Percentiles rank a stretch among this genome's conserved stretches.
These are phyloP conservation scores for Phainopepla nitens DNA, from an alignment of 2,113 vertebrate genomes.

Conservation along the genomic window DNA sequence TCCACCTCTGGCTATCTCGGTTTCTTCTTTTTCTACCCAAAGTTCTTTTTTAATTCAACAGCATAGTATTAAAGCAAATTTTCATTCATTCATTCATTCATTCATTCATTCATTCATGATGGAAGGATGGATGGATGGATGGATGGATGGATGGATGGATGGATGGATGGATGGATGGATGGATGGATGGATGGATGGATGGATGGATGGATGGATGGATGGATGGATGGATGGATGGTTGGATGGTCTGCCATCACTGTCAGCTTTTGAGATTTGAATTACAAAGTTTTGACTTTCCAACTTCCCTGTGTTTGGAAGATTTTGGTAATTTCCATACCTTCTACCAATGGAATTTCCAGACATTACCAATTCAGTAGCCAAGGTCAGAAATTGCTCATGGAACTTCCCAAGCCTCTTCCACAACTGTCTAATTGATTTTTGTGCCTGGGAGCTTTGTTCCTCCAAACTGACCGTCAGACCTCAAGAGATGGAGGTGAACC, in stretches of 20 bases:
- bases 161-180: neutral
- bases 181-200: neutral
- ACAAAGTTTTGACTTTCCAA: neutral
- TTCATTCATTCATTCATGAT: too few species aligned
- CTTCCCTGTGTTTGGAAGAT: neutral
- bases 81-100: neutral
- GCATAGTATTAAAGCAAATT: neutral
- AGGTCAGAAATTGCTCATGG: neutral
- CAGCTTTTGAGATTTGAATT: neutral
- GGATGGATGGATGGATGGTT: neutral
- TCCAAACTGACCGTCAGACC: neutral
- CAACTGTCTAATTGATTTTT: neutral
- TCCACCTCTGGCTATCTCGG: neutral
- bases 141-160: neutral
- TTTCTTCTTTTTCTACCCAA: neutral
- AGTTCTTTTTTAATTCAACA: neutral
- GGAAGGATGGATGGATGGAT: neutral
- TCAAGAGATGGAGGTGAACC: neutral
- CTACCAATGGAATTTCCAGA: neutral
- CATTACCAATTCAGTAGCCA: neutral
- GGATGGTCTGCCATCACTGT: neutral
- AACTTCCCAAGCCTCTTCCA: neutral
- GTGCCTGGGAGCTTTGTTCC: neutral
- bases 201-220: neutral
- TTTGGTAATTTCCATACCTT: neutral